Evolutionary conservation across 1,140 invertebrate genomes (phyloP).

Genomic region (Dendrolimus kikuchii): DNA sequence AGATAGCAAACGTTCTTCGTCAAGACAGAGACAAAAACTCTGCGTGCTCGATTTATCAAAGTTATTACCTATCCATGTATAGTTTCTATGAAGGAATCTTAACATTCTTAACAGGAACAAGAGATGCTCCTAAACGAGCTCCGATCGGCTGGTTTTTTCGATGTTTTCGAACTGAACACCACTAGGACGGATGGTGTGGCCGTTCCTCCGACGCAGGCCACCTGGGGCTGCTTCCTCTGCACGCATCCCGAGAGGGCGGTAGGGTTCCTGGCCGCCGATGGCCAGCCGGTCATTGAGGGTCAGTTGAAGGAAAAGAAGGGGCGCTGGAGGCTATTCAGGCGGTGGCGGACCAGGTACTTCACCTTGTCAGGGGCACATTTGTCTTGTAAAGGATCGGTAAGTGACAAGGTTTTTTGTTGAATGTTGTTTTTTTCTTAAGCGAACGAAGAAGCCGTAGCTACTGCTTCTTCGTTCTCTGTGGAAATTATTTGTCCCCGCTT

Average conservation of each 20-base stretch:
- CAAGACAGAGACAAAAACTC: too few species aligned
- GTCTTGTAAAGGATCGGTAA: slow-evolving; percentile 89
- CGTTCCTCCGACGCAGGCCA: slow-evolving; percentile 48
- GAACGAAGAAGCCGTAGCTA: too few species aligned
- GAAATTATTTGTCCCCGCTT: too few species aligned
- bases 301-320: slow-evolving; percentile 97
- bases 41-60: too few species aligned
- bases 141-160: slow-evolving; percentile 89
- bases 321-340: slow-evolving; percentile 89
- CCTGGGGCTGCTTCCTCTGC: slow-evolving; percentile 92
- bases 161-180: slow-evolving; percentile 87
- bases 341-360: slow-evolving; percentile 95
- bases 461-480: too few species aligned
- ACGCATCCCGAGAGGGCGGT: slow-evolving; percentile 91
- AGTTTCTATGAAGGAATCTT: neutral
- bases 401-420: slow-evolving; percentile 24
- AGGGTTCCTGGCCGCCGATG: slow-evolving; percentile 82
- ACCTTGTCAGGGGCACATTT: slow-evolving; percentile 93
- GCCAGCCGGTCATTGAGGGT: slow-evolving; percentile 88
- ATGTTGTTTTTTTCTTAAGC: too few species aligned
- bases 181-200: slow-evolving; percentile 61
- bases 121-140: slow-evolving; percentile 89
- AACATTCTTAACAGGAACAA: slow-evolving; percentile 78
- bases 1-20: too few species aligned
- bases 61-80: too few species aligned